Evolutionary conservation across 2,797 vertebrate species (phyloP), one percentile per base, ranked within the genome.

Genomic region (Siniperca undulata): DNA sequence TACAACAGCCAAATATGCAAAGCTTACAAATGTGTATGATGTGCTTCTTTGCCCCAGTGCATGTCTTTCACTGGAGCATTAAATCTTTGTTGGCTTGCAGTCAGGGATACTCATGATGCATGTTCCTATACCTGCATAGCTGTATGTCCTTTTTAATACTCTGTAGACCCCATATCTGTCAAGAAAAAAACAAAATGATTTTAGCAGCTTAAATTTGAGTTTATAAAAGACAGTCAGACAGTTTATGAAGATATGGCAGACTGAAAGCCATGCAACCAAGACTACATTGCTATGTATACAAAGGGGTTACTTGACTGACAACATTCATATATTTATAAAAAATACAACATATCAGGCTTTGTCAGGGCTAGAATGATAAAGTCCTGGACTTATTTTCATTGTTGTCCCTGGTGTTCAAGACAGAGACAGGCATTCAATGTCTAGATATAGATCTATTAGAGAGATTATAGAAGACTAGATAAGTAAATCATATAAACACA

Each of bases 1-100:
- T 40, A 76, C 40, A 72, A 61, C 67, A 44, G 24, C 70, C 56
- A 67, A 83, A 81, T n/a, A 78, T 46, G 36, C 70, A 62, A 61
- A 86, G 75, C 78, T 71, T 7, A 42, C 60, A 70, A 77, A 78
- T 40, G 24, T 42, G 3, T 56, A 1, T 36, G 59, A 1, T 36
- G 59, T 59, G 66, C 48, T 52, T 64, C 10, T 76, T 74, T 67
- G 11, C n/a, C 44, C 36, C 70, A 52, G n/a, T 61, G 36, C 22
- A 2, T 64, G 24, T 71, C 38, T 40, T 58, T 70, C 68, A 72
- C 62, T 16, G 27, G 19, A 78, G 68, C 69, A 60, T 77, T 56
- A 44, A 52, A 70, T 87, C 58, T 30, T 40, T 79, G 48, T 46
- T 79, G 30, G 38, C 69, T 64, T 8, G 24, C 52, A 55, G 52